Conservation (phyloP, 1,140 invertebrate species). For the Hesperophylax magnus region DNA sequence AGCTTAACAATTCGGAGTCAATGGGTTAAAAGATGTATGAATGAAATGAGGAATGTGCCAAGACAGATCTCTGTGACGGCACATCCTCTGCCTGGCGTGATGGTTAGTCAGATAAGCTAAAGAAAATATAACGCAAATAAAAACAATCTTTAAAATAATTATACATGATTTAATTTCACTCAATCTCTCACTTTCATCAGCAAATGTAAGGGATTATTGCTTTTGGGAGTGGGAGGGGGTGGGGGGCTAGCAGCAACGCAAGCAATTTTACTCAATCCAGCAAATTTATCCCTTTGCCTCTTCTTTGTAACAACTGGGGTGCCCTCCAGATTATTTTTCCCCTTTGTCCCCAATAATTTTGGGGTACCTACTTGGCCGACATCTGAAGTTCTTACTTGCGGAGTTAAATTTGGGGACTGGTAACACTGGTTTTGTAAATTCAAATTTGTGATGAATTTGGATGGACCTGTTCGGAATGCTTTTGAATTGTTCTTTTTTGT, state of each 20-base stretch:
- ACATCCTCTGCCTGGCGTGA: too few species aligned
- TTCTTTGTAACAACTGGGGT: constrained; percentile 17
- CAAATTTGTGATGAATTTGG: neutral
- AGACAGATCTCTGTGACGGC: too few species aligned
- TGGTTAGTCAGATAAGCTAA: too few species aligned
- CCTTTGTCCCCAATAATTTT: neutral
- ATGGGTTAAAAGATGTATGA: too few species aligned
- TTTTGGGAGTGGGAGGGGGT: constrained; percentile 23
- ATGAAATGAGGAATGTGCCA: too few species aligned
- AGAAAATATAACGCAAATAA: too few species aligned
- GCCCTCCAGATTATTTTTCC: neutral
- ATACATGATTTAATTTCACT: neutral
- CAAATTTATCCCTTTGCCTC: constrained; percentile 43
- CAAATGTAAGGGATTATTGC: constrained; percentile 30
- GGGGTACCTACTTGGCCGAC: neutral
- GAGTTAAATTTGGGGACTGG: constrained; percentile 1
- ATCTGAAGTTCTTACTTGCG: too few species aligned
- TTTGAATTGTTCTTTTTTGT: neutral
- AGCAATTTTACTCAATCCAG: constrained; percentile 36
- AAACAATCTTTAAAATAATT: neutral
- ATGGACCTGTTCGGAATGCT: neutral
- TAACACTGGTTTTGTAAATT: constrained; percentile 11
- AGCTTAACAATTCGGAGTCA: too few species aligned
- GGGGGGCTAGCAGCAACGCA: constrained; percentile 17
- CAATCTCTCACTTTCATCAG: constrained; percentile 14